phyloP scores from a whole-genome alignment of 2,888 invertebrate species.

The Aplocera efformata region DNA sequence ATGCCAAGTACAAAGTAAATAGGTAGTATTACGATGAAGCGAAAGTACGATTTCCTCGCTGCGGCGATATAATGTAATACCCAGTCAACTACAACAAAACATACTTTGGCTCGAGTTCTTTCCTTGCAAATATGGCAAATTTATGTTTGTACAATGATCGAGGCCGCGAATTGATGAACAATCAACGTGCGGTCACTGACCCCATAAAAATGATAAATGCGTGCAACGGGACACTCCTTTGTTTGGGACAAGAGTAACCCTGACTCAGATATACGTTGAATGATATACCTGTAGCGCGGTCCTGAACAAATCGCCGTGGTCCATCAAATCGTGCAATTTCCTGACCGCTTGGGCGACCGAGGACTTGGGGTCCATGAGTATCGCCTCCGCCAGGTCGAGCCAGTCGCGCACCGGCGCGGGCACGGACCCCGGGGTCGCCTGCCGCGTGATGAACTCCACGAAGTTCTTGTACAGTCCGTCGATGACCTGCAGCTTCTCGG shows the following conservation, averaged over 20 bases:
- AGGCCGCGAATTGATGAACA: constrained; percentile 23
- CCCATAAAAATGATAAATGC: constrained; percentile 26
- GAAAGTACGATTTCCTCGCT: constrained; percentile 9
- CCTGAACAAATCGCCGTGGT: constrained; percentile 82
- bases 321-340: constrained; percentile 81
- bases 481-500: constrained; percentile 81
- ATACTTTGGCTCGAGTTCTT: constrained; percentile 1
- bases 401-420: constrained; percentile 66
- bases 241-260: constrained; percentile 15
- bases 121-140: background rate
- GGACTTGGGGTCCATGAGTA: constrained; percentile 82
- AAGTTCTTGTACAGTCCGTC: constrained; percentile 85
- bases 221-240: constrained; percentile 25
- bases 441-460: constrained; percentile 78
- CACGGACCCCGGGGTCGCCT: constrained; percentile 55
- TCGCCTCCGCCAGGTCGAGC: constrained; percentile 83
- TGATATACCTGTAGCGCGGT: constrained; percentile 82
- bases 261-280: constrained; percentile 12
- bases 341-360: constrained; percentile 80
- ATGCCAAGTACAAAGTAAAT: too few relatives aligned
- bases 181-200: constrained; percentile 32
- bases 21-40: too few relatives aligned
- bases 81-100: constrained; percentile 7
- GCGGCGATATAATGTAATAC: constrained; percentile 5
- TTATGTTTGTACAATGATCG: constrained; percentile 10